Evolutionary conservation across 2,888 invertebrate species (phyloP), one percentile per base, ranked within the genome.

Genomic region (Xestia c-nigrum): DNA sequence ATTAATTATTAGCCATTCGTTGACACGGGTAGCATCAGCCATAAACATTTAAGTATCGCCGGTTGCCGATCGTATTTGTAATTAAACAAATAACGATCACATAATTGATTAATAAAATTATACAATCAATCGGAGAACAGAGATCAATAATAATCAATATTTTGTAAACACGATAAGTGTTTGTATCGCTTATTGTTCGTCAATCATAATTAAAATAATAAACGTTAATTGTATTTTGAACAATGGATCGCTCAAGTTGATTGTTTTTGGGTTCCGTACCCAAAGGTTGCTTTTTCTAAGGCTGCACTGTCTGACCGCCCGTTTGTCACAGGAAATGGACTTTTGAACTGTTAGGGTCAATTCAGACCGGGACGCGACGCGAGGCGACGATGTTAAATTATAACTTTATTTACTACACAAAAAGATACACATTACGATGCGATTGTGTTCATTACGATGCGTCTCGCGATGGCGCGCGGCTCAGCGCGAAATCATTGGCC

Each of bases 161-260:
- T 59, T 69, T 69, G 31, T 52, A 21, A 69, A 59, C 40, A 59
- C 12, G 24, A 64, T 16, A 5, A n/a, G 43, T 64, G 64, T 64
- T n/a, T 43, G 24, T 59, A 24, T 69, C 38, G 19, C 19, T 80
- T 31, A 69, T 59, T 69, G 80, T 69, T 65, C 59, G 24, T 59
- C 68, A 80, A 74, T 69, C 38, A 80, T 43, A 2, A 68, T 76
- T 76, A 46, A 59, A 69, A 66, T 79, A 80, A 59, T 69, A 43
- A 57, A 50, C 24, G 38, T 19, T 47, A 7, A 19, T 10, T 59
- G 24, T 9, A 16, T 68, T 64, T 69, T n/a, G 19, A 69, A 69
- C 75, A 80, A 75, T 55, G 65, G 59, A 40, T 65, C 69, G 52
- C 59, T 69, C 5, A n/a, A 46, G n/a, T 67, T 59, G 40, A 57